These are phyloP conservation scores for Otocyon megalotis DNA, from an alignment of 2,113 vertebrate species.

Conservation along the genomic window DNA sequence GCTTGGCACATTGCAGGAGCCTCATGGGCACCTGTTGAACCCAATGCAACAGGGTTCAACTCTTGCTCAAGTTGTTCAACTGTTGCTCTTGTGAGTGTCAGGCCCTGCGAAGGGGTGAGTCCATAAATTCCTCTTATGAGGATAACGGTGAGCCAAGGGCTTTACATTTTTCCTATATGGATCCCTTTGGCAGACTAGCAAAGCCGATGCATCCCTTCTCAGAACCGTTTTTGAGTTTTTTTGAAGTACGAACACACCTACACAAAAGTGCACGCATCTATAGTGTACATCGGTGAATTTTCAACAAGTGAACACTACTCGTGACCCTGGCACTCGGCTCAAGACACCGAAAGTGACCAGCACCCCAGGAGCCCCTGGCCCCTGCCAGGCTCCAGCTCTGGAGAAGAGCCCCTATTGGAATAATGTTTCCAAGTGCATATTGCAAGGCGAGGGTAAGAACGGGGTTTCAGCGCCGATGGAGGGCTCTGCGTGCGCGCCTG, in stretches of 20 bases:
- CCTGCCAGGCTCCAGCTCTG: neutral
- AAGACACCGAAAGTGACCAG: neutral
- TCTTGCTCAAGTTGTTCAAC: no score
- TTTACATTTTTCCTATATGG: neutral
- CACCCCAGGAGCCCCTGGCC: neutral
- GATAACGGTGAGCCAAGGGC: no score
- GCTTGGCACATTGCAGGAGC: neutral
- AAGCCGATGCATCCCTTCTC: neutral
- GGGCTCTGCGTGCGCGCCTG: neutral
- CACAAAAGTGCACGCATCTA: neutral
- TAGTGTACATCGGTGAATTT: neutral
- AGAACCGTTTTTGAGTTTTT: neutral
- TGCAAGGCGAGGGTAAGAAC: neutral
- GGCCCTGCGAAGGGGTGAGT: neutral
- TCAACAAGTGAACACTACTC: neutral
- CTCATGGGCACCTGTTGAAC: neutral
- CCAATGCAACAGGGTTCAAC: no score
- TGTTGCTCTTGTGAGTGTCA: neutral
- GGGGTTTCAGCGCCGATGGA: neutral
- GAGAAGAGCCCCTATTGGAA: neutral
- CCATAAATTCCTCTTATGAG: neutral
- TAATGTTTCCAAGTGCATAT: neutral
- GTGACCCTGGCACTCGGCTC: neutral
- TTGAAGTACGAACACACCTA: neutral
- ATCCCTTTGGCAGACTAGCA: neutral